phyloP scores from a whole-genome alignment of 2,888 invertebrate species.

The Doris montereyensis region DNA sequence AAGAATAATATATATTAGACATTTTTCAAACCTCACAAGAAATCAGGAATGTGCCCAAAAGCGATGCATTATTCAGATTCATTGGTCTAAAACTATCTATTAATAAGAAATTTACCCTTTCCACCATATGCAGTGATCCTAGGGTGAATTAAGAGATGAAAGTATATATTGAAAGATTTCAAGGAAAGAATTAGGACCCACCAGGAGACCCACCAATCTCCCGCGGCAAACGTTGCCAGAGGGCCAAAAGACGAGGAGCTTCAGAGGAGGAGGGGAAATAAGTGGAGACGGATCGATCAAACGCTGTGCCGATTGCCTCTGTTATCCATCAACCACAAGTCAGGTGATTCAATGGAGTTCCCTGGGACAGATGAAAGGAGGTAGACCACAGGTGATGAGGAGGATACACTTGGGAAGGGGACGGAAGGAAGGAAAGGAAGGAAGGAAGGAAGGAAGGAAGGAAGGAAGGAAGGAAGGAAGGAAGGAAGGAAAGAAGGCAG shows the following conservation, averaged over 20 bases:
- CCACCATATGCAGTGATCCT: no score
- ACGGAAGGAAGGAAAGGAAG: neutral
- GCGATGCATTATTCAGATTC: no score
- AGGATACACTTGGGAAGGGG: neutral
- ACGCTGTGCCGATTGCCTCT: neutral
- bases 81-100: no score
- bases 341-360: neutral
- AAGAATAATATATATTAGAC: no score
- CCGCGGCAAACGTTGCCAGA: no score
- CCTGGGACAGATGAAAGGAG: neutral
- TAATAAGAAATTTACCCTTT: no score
- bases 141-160: no score
- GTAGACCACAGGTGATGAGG: neutral
- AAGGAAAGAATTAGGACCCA: no score
- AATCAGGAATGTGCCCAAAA: no score
- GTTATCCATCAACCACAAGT: neutral
- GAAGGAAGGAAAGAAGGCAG: neutral
- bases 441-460: neutral
- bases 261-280: conserved; percentile 16
- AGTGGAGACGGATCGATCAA: conserved; percentile 3
- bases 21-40: no score
- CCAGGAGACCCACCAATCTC: no score
- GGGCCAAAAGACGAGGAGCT: neutral
- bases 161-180: no score
- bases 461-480: neutral